These are phyloP conservation scores for Limenitis camilla DNA, from an alignment of 2,888 invertebrate genomes.

Conservation along the genomic window DNA sequence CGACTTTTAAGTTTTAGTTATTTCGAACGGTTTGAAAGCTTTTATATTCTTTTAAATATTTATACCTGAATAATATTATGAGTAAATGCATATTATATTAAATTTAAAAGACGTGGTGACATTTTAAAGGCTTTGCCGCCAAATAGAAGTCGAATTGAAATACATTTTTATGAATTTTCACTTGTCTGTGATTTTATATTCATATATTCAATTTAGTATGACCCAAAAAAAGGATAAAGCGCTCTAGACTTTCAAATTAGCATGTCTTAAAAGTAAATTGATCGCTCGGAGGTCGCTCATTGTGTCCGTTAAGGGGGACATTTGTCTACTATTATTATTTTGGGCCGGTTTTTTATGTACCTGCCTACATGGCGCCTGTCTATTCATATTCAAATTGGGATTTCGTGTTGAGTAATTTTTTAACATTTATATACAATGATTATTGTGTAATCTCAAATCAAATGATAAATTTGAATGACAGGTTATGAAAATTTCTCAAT, in stretches of 20 bases:
- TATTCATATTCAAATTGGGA: constrained; percentile 71
- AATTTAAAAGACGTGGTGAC: no score
- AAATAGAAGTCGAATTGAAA: no score
- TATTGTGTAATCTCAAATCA: constrained; percentile 58
- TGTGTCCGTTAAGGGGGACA: constrained; percentile 63
- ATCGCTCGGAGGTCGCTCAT: constrained; percentile 60
- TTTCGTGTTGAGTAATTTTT: constrained; percentile 67
- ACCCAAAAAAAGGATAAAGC: constrained; percentile 19
- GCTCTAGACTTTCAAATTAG: constrained; percentile 64
- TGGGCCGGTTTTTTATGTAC: constrained; percentile 70
- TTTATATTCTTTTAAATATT: neutral
- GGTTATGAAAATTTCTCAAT: neutral
- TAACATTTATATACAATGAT: constrained; percentile 56
- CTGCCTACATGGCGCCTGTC: constrained; percentile 71
- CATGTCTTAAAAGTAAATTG: constrained; percentile 62
- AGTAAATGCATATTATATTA: neutral
- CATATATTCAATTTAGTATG: constrained; percentile 2
- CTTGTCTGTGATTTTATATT: neutral
- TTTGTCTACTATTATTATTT: constrained; percentile 67
- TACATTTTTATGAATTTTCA: neutral
- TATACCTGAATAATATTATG: neutral
- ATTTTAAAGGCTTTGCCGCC: no score
- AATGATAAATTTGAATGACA: constrained; percentile 49
- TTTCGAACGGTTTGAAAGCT: no score
- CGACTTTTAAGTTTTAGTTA: neutral